Conservation (phyloP, 2,113 vertebrate species). For the Cavia aperea region DNA sequence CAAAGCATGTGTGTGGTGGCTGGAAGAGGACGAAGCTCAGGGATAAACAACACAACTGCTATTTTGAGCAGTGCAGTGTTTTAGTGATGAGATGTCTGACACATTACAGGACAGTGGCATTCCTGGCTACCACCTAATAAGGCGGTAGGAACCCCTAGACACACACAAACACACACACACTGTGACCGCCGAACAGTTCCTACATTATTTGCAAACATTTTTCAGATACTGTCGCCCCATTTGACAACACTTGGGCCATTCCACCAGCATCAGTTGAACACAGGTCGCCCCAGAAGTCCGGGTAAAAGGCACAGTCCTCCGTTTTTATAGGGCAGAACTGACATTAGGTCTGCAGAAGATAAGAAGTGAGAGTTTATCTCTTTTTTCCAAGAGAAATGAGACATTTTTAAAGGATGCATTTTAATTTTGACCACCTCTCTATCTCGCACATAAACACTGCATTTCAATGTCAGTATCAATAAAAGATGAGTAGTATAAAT, state of each 20-base stretch:
- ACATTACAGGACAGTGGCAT: not conserved
- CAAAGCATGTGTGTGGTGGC: not conserved
- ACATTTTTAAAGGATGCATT: not conserved
- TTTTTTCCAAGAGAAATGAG: not conserved
- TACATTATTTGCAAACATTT: not conserved
- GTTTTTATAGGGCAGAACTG: not conserved
- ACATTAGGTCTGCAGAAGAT: not conserved
- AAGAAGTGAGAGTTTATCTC: not conserved
- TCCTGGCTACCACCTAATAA: not conserved
- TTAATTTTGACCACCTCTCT: not conserved
- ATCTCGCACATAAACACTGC: not conserved
- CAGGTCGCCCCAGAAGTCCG: not conserved
- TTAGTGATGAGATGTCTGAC: not conserved
- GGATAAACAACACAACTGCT: not conserved
- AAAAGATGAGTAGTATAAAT: not conserved
- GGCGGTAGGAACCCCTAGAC: not conserved
- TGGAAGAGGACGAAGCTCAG: not conserved
- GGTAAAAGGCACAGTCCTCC: not conserved
- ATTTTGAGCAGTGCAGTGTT: not conserved
- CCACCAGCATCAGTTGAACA: not conserved
- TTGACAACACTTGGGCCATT: not conserved
- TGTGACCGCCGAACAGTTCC: not conserved
- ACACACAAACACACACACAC: not conserved
- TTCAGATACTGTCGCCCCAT: not conserved
- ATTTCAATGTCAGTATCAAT: conserved; percentile 10